phyloP scores from a whole-genome alignment of 2,113 vertebrate genomes.

The Neomonachus schauinslandi region DNA sequence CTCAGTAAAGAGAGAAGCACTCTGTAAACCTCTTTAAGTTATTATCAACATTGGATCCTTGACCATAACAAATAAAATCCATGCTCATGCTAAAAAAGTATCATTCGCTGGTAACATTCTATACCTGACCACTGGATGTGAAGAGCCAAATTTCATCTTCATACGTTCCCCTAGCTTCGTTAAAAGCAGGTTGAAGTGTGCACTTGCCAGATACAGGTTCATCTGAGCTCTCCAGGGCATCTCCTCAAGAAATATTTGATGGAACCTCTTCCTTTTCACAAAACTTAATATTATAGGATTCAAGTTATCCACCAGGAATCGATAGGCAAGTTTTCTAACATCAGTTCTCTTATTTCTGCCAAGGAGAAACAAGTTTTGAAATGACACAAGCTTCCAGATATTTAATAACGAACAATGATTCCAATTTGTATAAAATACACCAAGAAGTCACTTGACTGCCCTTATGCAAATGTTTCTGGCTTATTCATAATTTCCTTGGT shows the following conservation, averaged over 20 bases:
- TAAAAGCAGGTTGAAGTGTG: constrained; percentile 88
- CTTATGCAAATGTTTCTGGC: neutral
- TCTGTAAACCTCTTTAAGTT: neutral
- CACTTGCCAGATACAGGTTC: constrained; percentile 89
- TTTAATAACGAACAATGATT: constrained; percentile 45
- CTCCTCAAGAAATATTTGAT: constrained; percentile 87
- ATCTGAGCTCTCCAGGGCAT: constrained; percentile 92
- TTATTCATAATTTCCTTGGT: neutral
- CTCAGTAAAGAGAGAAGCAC: neutral
- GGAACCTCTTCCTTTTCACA: constrained; percentile 83
- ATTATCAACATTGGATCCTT: neutral
- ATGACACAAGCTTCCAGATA: constrained; percentile 21
- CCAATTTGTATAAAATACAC: constrained; percentile 35
- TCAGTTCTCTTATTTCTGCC: constrained; percentile 70
- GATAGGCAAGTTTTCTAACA: constrained; percentile 78
- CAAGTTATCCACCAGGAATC: constrained; percentile 83
- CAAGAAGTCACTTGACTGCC: constrained; percentile 13
- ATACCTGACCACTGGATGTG: constrained; percentile 82
- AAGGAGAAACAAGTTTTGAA: constrained; percentile 48
- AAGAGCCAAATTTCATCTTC: constrained; percentile 61
- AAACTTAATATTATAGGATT: constrained; percentile 79
- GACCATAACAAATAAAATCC: neutral
- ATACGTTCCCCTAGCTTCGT: constrained; percentile 80
- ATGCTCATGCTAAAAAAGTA: neutral
- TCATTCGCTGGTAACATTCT: neutral